phyloP scores from a whole-genome alignment of 2,888 invertebrate genomes.

The Coremacera marginata region DNA sequence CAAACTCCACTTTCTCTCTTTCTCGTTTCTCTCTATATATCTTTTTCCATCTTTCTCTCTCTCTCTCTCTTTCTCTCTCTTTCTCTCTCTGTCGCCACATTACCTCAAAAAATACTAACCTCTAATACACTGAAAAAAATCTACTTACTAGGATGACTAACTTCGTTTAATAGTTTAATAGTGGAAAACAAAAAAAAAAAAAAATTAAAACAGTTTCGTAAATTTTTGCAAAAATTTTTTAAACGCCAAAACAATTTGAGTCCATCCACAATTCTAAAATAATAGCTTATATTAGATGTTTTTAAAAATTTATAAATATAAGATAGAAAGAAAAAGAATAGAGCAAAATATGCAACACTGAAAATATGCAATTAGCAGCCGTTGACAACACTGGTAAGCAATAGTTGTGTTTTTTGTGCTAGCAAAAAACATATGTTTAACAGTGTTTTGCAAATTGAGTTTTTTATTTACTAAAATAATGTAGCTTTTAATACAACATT shows the following conservation, averaged over 20 bases:
- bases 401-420: constrained; percentile 1
- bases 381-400: constrained; percentile 28
- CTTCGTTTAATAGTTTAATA: not conserved
- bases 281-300: constrained; percentile 8
- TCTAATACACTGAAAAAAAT: constrained; percentile 8
- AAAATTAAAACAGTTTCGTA: constrained; percentile 30
- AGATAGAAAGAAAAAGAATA: constrained; percentile 3
- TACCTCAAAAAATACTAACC: not conserved
- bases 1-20: not conserved
- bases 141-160: constrained; percentile 12
- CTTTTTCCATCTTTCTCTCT: not conserved
- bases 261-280: not conserved
- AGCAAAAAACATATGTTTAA: not conserved
- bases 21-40: constrained; percentile 16
- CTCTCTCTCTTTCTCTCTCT: constrained; percentile 5
- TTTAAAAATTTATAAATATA: constrained; percentile 7
- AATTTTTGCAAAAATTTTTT: not conserved
- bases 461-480: not conserved
- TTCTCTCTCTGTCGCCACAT: not conserved
- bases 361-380: not conserved
- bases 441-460: not conserved
- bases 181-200: constrained; percentile 2
- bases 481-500: no score
- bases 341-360: not conserved
- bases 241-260: not conserved